Evolutionary conservation across 30 jellyfish, hydroid and myxozoan species (phyloP), one percentile per base, ranked within the genome.

Genomic region (Pelagia noctiluca): DNA sequence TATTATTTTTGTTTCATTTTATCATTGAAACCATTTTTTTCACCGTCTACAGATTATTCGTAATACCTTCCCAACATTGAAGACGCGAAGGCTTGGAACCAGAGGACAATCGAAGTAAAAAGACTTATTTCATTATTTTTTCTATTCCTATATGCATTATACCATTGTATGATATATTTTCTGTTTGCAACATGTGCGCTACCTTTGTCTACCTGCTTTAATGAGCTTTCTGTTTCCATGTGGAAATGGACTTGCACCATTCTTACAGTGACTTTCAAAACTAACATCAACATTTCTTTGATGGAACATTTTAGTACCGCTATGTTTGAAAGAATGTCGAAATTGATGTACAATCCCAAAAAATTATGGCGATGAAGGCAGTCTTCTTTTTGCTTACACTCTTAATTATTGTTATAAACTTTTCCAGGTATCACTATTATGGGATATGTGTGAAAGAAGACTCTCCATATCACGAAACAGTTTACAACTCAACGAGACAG

Each of bases 91-190:
- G 28, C 85, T 94, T 50, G 99, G 99, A 31, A 94, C 99, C 28
- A 87, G 99, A 62, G 99, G 99, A 26, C 97, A 94, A 73, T 94
- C 99, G 48, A 94, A 94, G 96, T 88, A 71, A 26, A 89, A n/a
- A n/a, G n/a, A n/a, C n/a, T n/a, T n/a, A n/a, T n/a, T n/a, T n/a
- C n/a, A n/a, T n/a, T n/a, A n/a, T n/a, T n/a, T n/a, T n/a, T n/a
- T n/a, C n/a, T n/a, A n/a, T n/a, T n/a, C n/a, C n/a, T n/a, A n/a
- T n/a, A n/a, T n/a, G n/a, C n/a, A n/a, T n/a, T n/a, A n/a, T n/a
- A n/a, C n/a, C n/a, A n/a, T n/a, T n/a, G n/a, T n/a, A n/a, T n/a
- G n/a, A n/a, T n/a, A n/a, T n/a, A n/a, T n/a, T n/a, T n/a, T n/a
- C n/a, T n/a, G n/a, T n/a, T n/a, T n/a, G n/a, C n/a, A n/a, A n/a